Evolutionary conservation across 2,113 vertebrate species (phyloP), one percentile per base, ranked within the genome.

Genomic region (Collichthys lucidus): DNA sequence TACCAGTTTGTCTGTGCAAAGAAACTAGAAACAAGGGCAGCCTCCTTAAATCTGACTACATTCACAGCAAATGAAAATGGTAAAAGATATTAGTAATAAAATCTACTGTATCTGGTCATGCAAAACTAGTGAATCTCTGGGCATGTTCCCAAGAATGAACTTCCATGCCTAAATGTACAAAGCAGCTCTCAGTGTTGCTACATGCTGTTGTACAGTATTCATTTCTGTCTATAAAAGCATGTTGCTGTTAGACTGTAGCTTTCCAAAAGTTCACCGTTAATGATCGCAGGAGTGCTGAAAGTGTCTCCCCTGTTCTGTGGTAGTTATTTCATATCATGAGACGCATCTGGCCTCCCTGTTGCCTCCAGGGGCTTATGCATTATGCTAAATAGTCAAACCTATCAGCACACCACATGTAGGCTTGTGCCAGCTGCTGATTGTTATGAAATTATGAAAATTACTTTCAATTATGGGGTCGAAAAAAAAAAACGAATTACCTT

Each of bases 301-400:
- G 66, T 46, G 31, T 57, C 70, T 52, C 79, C 60, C 44, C 22
- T 35, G 47, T 26, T 85, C 44, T 80, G 55, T 56, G 64, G n/a
- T 62, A 44, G 78, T 83, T 81, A 66, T 86, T 84, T 86, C 4
- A 60, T 70, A 86, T 72, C 82, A 86, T 81, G 60, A 80, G 80
- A 85, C 77, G 86, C 88, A 93, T 89, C 84, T 90, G 88, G 84
- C 74, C 85, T 82, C 84, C 69, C 55, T 62, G 77, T 76, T 62
- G 59, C 75, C 76, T 84, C 64, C 76, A 83, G 81, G 83, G 67
- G 65, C 77, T 85, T 76, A 50, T 84, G 78, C 73, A 86, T 86
- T 88, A 84, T 90, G 88, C 78, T 87, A 84, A 92, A 85, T 20
- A 77, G 63, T 77, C 56, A 83, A 74, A 87, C 59, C 50, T 79